A percentile compares a stretch with the other conserved stretches of the same genome.
Conservation (phyloP, 2,797 vertebrate species). For the Sebastolobus alascanus region DNA sequence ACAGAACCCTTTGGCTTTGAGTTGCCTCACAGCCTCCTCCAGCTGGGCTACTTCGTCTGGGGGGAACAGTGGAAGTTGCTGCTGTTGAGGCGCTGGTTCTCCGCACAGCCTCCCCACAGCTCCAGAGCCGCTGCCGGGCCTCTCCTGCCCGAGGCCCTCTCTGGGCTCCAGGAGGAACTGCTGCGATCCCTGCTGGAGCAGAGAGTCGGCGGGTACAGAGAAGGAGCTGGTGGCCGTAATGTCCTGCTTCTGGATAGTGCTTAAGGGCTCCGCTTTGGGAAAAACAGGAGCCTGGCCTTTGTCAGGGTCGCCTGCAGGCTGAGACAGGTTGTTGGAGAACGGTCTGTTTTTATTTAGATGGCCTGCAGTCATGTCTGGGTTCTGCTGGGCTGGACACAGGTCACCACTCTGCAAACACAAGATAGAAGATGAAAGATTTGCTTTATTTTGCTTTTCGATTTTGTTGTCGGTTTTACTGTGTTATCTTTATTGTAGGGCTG, state of each 20-base stretch:
- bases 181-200: slow-evolving; percentile 90
- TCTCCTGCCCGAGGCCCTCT: slow-evolving; percentile 89
- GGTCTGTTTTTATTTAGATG: slow-evolving; percentile 85
- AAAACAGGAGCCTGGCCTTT: slow-evolving; percentile 88
- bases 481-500: too few species aligned
- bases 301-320: slow-evolving; percentile 88
- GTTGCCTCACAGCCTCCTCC: slow-evolving; percentile 94
- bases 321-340: slow-evolving; percentile 88
- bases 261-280: slow-evolving; percentile 87
- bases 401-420: slow-evolving; percentile 84
- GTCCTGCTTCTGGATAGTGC: slow-evolving; percentile 93
- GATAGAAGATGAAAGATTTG: slow-evolving; percentile 24
- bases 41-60: slow-evolving; percentile 91
- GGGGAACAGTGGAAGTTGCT: slow-evolving; percentile 90
- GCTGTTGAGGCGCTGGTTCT: slow-evolving; percentile 86
- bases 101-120: slow-evolving; percentile 89
- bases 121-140: slow-evolving; percentile 80
- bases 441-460: slow-evolving; percentile 1
- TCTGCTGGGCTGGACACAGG: slow-evolving; percentile 86
- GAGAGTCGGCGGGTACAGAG: slow-evolving; percentile 87
- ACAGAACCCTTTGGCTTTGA: slow-evolving; percentile 92
- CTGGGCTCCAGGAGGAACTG: slow-evolving; percentile 87
- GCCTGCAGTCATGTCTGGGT: slow-evolving; percentile 85
- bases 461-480: not conserved
- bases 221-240: slow-evolving; percentile 87